phyloP scores from a whole-genome alignment of 2,888 invertebrate genomes.

The Eristalinus sepulchralis region DNA sequence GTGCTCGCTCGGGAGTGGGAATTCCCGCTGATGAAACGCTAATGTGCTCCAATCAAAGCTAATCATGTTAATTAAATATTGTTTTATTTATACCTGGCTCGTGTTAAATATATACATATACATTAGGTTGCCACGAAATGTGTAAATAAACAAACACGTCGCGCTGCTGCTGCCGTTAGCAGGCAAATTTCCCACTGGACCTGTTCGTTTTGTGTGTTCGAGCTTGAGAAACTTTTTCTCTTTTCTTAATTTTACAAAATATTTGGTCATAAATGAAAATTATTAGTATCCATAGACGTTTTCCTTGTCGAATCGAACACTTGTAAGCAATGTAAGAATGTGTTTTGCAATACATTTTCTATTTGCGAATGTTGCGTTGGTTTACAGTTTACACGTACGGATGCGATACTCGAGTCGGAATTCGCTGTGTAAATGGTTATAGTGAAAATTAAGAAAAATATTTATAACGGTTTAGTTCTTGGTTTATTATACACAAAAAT shows the following conservation, averaged over 20 bases:
- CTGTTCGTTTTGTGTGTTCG: neutral
- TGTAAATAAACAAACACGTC: neutral
- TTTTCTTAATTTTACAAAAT: neutral
- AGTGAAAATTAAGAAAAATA: neutral
- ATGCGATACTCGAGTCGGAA: neutral
- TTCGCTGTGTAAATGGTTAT: neutral
- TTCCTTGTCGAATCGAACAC: neutral
- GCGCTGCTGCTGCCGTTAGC: neutral
- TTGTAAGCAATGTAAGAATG: neutral
- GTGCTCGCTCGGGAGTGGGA: neutral
- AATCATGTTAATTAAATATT: neutral
- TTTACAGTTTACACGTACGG: slow-evolving; percentile 6
- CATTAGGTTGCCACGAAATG: neutral
- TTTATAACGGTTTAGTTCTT: neutral
- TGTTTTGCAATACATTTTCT: neutral
- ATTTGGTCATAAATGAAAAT: neutral
- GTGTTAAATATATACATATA: neutral
- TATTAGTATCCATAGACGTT: neutral
- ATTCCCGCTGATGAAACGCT: neutral
- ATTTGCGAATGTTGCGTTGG: neutral
- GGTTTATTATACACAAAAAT: slow-evolving; percentile 18
- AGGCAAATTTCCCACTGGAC: neutral
- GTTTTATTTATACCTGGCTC: neutral
- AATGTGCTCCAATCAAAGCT: neutral
- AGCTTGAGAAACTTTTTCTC: neutral